Percentiles rank a stretch among this genome's conserved stretches.
Conservation (phyloP, 2,113 vertebrate species). For the Heterochromis multidens region DNA sequence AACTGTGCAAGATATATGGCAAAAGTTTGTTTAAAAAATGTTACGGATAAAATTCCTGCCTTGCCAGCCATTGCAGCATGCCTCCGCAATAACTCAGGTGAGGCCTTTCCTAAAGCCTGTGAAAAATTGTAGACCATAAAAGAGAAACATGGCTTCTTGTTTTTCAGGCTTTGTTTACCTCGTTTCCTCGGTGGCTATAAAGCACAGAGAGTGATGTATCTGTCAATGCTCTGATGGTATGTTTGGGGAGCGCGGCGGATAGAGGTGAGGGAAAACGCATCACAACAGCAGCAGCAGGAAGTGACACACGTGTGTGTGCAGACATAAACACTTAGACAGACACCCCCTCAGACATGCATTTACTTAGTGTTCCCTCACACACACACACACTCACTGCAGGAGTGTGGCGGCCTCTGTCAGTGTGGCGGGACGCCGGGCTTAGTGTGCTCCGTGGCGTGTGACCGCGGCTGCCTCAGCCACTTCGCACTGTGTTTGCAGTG, state of each 20-base stretch:
- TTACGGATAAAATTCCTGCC: not conserved
- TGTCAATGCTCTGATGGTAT: constrained; percentile 32
- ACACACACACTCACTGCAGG: not conserved
- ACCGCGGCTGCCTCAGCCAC: constrained; percentile 32
- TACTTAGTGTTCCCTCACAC: not conserved
- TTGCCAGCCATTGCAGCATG: not conserved
- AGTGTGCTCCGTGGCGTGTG: constrained; percentile 38
- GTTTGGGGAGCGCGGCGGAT: not conserved
- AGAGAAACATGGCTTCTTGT: constrained; percentile 46
- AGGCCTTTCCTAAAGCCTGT: constrained; percentile 23
- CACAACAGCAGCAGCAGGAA: constrained; percentile 45
- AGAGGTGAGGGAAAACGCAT: constrained; percentile 31
- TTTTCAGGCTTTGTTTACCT: constrained; percentile 52
- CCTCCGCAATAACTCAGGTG: constrained; percentile 29
- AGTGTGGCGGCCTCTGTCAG: constrained; percentile 21
- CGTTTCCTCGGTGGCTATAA: constrained; percentile 36
- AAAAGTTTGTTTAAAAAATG: constrained; percentile 38
- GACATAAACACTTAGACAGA: constrained; percentile 7
- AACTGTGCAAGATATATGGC: not conserved
- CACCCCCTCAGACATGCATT: constrained; percentile 6
- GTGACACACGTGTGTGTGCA: constrained; percentile 18
- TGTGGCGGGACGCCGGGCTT: constrained; percentile 14
- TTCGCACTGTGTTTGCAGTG: constrained; percentile 52
- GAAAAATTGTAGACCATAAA: constrained; percentile 39
- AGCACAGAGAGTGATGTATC: constrained; percentile 37